phyloP scores from a whole-genome alignment of 2,888 invertebrate genomes.

The Barypeithes pellucidus region DNA sequence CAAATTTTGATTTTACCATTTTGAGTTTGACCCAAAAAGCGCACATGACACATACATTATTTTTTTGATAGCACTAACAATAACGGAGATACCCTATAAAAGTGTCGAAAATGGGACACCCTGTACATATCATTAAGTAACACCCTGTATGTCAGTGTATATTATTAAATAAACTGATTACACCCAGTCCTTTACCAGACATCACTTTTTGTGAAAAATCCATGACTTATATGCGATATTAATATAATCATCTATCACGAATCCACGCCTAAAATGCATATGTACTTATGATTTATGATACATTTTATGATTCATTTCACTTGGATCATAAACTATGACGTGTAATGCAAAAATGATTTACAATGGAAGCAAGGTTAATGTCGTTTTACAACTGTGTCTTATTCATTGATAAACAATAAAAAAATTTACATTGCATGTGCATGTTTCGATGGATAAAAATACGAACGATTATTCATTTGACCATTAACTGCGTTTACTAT shows the following conservation, averaged over 20 bases:
- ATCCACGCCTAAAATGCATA: constrained; percentile 10
- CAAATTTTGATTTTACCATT: no score
- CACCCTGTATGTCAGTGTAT: no score
- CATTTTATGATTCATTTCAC: constrained; percentile 14
- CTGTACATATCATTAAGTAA: no score
- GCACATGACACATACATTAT: no score
- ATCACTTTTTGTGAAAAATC: neutral
- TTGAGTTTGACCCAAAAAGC: no score
- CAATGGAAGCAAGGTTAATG: constrained; percentile 16
- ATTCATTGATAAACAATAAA: constrained; percentile 15
- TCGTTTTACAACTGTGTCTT: constrained; percentile 6
- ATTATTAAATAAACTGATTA: no score
- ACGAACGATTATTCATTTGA: constrained; percentile 5
- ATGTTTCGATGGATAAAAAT: constrained; percentile 4
- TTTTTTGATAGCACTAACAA: no score
- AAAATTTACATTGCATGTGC: neutral
- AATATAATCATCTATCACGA: neutral
- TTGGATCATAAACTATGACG: constrained; percentile 14
- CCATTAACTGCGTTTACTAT: constrained; percentile 1
- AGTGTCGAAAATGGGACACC: no score
- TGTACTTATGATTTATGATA: constrained; percentile 22
- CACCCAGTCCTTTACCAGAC: neutral
- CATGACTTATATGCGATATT: constrained; percentile 4
- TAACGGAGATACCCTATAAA: no score
- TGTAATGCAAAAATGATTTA: constrained; percentile 1